phyloP scores from a whole-genome alignment of 2,797 vertebrate species.

The Bovichtus diacanthus region DNA sequence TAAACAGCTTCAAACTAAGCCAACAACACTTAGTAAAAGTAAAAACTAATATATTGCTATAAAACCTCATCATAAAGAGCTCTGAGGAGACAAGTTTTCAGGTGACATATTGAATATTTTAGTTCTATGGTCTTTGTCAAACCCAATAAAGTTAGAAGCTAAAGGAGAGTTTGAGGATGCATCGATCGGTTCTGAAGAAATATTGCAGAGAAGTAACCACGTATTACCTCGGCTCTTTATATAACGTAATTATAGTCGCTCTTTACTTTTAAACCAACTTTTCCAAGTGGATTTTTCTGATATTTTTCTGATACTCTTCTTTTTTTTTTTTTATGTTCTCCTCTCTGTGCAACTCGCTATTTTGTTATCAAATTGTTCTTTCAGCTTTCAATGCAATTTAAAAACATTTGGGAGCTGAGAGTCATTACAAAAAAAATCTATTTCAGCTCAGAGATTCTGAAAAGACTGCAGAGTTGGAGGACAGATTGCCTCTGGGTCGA shows the following conservation, averaged over 20 bases:
- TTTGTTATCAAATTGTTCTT: conserved; percentile 17
- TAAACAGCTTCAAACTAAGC: not conserved
- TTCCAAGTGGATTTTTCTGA: not conserved
- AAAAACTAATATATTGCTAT: not conserved
- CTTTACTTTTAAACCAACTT: not conserved
- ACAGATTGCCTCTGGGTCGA: conserved; percentile 33
- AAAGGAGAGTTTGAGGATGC: not conserved
- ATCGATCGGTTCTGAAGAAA: conserved; percentile 13
- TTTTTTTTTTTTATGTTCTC: not conserved
- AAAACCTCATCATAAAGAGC: conserved; percentile 2
- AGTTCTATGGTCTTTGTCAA: too few species aligned
- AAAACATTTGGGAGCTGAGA: conserved; percentile 31
- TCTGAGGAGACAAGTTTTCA: too few species aligned
- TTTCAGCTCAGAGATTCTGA: conserved; percentile 56
- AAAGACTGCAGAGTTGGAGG: conserved; percentile 29
- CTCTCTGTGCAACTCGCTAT: not conserved
- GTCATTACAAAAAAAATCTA: conserved; percentile 49
- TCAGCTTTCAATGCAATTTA: conserved; percentile 29
- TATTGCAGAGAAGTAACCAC: not conserved
- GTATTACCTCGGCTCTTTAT: not conserved
- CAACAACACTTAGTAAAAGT: not conserved
- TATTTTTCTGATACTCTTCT: conserved; percentile 16
- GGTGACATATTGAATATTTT: too few species aligned
- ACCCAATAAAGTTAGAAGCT: not conserved
- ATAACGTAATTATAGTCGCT: conserved; percentile 12